phyloP scores from a whole-genome alignment of 2,797 vertebrate species.

The Loris lydekkerianus region DNA sequence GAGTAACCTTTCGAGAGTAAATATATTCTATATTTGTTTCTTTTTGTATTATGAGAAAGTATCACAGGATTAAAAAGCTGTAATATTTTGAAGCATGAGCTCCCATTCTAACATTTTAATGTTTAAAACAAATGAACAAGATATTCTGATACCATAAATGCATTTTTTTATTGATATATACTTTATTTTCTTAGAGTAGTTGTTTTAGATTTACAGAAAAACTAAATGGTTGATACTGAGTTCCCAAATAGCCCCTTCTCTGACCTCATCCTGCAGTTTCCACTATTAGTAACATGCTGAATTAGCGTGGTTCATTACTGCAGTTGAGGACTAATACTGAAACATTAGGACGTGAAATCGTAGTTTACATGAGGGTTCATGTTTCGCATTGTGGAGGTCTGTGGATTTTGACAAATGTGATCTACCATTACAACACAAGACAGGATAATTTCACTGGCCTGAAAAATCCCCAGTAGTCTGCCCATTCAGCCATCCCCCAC shows the following conservation, averaged over 20 bases:
- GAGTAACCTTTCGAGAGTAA: background rate
- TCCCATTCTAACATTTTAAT: background rate
- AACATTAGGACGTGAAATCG: background rate
- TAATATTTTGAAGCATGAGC: background rate
- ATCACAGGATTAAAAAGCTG: background rate
- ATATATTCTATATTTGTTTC: background rate
- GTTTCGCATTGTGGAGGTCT: background rate
- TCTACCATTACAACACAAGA: background rate
- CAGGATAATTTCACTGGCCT: background rate
- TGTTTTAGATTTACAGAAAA: slow-evolving; percentile 13
- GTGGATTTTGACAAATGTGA: background rate
- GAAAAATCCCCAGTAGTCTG: too few relatives aligned
- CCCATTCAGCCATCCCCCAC: background rate
- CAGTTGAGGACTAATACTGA: background rate
- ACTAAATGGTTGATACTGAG: background rate
- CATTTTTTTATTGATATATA: slow-evolving; percentile 14
- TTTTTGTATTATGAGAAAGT: background rate
- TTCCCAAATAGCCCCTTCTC: background rate
- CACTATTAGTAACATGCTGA: background rate
- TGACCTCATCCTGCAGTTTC: rapidly evolving
- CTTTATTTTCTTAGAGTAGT: background rate
- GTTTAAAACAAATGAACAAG: slow-evolving; percentile 19
- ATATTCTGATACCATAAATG: background rate
- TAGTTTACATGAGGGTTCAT: background rate
- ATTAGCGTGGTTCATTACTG: background rate